Evolutionary conservation across 2,888 invertebrate species (phyloP), one percentile per base, ranked within the genome.

Genomic region (Disparrhopalites patrizii): DNA sequence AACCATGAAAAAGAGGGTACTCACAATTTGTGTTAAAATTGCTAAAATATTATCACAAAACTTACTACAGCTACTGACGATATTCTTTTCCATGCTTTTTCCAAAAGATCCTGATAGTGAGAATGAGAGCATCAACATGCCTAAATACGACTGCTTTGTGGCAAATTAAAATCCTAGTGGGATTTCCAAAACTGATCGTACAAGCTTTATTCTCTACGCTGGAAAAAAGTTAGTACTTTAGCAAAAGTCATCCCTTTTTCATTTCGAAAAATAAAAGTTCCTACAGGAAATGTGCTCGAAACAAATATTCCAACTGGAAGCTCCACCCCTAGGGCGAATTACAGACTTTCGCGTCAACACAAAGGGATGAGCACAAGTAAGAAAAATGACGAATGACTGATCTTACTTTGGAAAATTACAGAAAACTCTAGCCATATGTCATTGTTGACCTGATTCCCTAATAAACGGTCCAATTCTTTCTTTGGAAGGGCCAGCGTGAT

Each of bases 111-210:
- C n/a, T n/a, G n/a, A n/a, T n/a, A n/a, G n/a, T n/a, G n/a, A n/a
- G n/a, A n/a, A n/a, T n/a, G n/a, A n/a, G n/a, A n/a, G n/a, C n/a
- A n/a, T n/a, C n/a, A n/a, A n/a, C n/a, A n/a, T n/a, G n/a, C n/a
- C 99, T 0, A 99, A 99, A 80, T 99, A 99, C 78, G 99, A 99
- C 81, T 99, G 98, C 79, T 98, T 98, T 25, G 95, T 96, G 77
- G 98, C 98, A 0, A 99, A 99, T 78, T 83, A 99, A 20, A 99
- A 98, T 81, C 98, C 98, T 0, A 99, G 99, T 0, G 95, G 97
- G 1, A 93, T 99, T 74, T 93, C 95, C 3, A 99, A 99, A 81
- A 88, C 87, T 1, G 99, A 99, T 81, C 82, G 99, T 33, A 87
- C 87, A 75, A 80, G 83, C 28, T 93, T 93, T 78, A 82, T 93